Base-by-base conservation (phyloP, 2,888 invertebrate genomes). In the Myopa testacea region DNA sequence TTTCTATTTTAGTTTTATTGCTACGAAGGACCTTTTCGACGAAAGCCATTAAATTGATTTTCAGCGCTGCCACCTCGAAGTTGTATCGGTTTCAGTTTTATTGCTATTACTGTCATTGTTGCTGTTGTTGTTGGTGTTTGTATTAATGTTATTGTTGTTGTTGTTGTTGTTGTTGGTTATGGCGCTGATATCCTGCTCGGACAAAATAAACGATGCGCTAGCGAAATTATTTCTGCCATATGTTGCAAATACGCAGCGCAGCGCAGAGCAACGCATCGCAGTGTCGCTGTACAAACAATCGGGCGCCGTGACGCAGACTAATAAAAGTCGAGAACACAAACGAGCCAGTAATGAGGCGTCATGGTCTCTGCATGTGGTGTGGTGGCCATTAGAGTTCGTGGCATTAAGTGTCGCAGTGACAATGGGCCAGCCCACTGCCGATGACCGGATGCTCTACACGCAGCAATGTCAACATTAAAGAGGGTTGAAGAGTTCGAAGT, bases 341-440 rank as follows among this genome's bases (percentile, higher is more conserved):
- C 60, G 55, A 72, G 72, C 60, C 38, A 58, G 58, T 72, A 72
- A 72, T 72, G 60, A 72, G 55, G 72, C 72, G 72, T 72, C 72
- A 72, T 58, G 72, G 72, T 60, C 60, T 34, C 14, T 38, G 72
- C 40, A 60, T n/a, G 55, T 19, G 40, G 60, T 40, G 34, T 38
- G 52, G 16, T 40, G 40, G 38, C 40, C 67, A 67, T 67, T 67
- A 67, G 67, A 40, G 40, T 40, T 40, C n/a, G 67, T 67, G 67
- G 63, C 63, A 63, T 63, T 63, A 14, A 63, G 37, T 63, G 63
- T 63, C 63, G 37, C 63, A 63, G 45, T 45, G 45, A 45, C 45
- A 45, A 45, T 45, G 45, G 45, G 45, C 45, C 7, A 45, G 45
- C 1, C 7, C 10, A 10, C 45, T 45, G 45, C 10, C 45, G 45